Base-by-base conservation (phyloP, 2,113 vertebrate species). In the Delphinapterus leucas region DNA sequence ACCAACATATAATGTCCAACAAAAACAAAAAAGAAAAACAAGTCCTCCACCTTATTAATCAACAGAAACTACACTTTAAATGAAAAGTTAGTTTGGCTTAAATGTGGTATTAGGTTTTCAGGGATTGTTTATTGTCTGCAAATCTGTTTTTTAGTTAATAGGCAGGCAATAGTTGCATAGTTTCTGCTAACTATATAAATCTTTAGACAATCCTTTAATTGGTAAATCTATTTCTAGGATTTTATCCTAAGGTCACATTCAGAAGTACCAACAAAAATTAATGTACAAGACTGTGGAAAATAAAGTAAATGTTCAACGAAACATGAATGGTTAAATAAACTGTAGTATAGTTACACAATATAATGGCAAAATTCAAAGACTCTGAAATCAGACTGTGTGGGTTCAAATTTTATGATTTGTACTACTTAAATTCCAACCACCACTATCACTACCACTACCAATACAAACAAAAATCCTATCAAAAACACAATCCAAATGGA, bases 191-290 rank as follows among this genome's bases (percentile, higher is more conserved):
- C 31, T 65, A 68, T 8, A 55, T 53, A 88, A 63, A 73, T 81
- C 70, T 90, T 80, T 63, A 73, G 20, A 90, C 6, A 86, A 86
- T 28, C 58, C 31, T 95, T 49, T 85, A 95, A 88, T 26, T 49
- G 4, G 28, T 18, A 77, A 85, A 77, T 44, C 3, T 82, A 61
- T 44, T 55, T 17, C 11, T 79, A 84, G 18, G 8, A 61, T 68
- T 79, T 8, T 65, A 85, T 86, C 23, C n/a, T 77, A 93, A 38
- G 26, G 13, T 83, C 36, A 86, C 41, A 93, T 11, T 89, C 33
- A 85, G 44, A 95, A 92, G 71, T 87, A 41, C n/a, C 47, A 79
- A 86, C 80, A 92, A 95, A 97, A 92, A 61, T 36, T 26, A 49
- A 90, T 18, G 10, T 63, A 67, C 73, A 53, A 87, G 8, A 28